Evolutionary conservation across 2,797 vertebrate genomes (phyloP).

Genomic region (Acestrorhynchus altus): DNA sequence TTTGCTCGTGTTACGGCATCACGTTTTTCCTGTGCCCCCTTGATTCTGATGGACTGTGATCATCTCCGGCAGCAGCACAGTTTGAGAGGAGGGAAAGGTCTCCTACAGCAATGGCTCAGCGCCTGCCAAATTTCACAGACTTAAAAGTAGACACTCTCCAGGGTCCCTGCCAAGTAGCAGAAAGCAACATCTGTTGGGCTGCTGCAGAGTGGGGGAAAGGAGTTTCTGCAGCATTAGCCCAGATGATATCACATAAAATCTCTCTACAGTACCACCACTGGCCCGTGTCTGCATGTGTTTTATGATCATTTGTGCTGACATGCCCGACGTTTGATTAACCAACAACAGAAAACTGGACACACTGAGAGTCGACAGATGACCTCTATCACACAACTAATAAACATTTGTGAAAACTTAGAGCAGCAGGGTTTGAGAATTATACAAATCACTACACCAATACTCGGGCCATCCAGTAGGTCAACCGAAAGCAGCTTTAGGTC

Average conservation of each 20-base stretch:
- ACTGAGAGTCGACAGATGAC: neutral
- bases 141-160: constrained; percentile 45
- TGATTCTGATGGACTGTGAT: constrained; percentile 9
- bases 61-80: constrained; percentile 10
- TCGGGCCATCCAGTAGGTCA: neutral
- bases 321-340: constrained; percentile 4
- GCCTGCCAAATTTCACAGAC: constrained; percentile 36
- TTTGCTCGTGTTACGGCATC: constrained; percentile 25
- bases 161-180: constrained; percentile 38
- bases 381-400: neutral
- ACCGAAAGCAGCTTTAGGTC: neutral
- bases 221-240: constrained; percentile 28
- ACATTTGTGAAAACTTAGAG: neutral
- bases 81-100: neutral
- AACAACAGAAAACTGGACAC: neutral
- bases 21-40: constrained; percentile 2
- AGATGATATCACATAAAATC: constrained; percentile 19
- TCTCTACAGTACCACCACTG: constrained; percentile 9
- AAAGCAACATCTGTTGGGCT: constrained; percentile 44
- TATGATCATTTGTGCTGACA: constrained; percentile 19
- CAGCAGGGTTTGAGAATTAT: too few relatives aligned
- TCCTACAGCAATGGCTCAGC: constrained; percentile 17
- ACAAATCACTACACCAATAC: too few relatives aligned
- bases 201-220: constrained; percentile 31
- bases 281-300: neutral